Evolutionary conservation across 30 jellyfish, hydroid and myxozoan genomes (phyloP).

Genomic region (Hydractinia symbiolongicarpus): DNA sequence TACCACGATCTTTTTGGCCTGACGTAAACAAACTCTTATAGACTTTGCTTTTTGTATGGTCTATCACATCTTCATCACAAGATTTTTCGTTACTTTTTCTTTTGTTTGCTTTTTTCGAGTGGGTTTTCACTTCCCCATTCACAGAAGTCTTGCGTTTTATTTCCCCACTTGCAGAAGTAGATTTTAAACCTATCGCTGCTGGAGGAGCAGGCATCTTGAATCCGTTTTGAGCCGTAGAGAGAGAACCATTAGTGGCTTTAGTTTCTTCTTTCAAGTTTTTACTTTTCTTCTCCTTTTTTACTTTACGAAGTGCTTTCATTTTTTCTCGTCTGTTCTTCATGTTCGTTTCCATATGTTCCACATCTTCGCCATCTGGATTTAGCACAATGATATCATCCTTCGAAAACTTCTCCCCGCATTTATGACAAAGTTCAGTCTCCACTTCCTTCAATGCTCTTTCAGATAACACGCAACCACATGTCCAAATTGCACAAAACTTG

Average conservation of each 20-base stretch:
- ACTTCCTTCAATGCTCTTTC: conserved; percentile 97
- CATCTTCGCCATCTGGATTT: conserved; percentile 67
- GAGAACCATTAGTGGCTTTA: not conserved
- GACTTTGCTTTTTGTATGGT: conserved; percentile 65
- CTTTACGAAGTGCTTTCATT: conserved; percentile 30
- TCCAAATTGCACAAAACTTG: conserved; percentile 79
- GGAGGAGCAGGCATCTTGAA: conserved; percentile 8
- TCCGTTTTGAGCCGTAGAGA: not conserved
- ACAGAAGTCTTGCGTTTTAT: conserved; percentile 16
- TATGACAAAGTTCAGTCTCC: conserved; percentile 74
- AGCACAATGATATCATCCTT: conserved; percentile 57
- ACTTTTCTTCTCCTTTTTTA: conserved; percentile 26
- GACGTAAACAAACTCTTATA: conserved; percentile 87
- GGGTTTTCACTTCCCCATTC: conserved; percentile 1
- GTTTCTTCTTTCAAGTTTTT: not conserved
- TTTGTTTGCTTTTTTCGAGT: not conserved
- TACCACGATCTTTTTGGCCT: conserved; percentile 57
- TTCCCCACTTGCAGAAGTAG: not conserved
- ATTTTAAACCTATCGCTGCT: not conserved
- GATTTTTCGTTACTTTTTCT: conserved; percentile 3
- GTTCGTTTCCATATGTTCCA: conserved; percentile 35
- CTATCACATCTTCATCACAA: conserved; percentile 6
- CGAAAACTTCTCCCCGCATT: conserved; percentile 64
- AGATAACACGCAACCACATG: conserved; percentile 98
- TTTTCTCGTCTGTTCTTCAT: conserved; percentile 77